Base-by-base conservation (phyloP, 2,797 vertebrate species). In the Gymnoscopelus braueri region DNA sequence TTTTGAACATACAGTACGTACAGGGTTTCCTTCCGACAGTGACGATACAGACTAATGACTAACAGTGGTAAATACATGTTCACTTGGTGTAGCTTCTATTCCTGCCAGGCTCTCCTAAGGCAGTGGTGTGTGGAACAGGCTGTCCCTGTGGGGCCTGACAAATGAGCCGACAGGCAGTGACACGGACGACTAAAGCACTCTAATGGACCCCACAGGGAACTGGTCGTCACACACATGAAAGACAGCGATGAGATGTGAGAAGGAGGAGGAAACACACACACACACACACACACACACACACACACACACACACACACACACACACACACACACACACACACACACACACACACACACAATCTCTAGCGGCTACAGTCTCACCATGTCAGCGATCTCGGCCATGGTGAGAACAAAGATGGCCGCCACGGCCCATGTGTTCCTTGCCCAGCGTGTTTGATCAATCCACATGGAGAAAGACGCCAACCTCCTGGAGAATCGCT, bases 381-480 rank as follows among this genome's bases (percentile, higher is more conserved):
- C 97, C 96, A 98, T 98, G 79, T 98, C 96, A 65, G 97, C 95
- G 0, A 96, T 94, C 68, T 96, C 95, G 0, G 96, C 95, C 95
- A 96, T 96, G 29, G 94, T 96, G 15, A 98, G 91, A 61, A 98
- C 96, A 91, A 98, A 93, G 83, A 98, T 96, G 77, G 97, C 96
- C 0, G 97, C 93, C 95, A 96, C 97, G 13, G 97, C 97, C 96
- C 97, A 99, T 0, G 94, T 97, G 89, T 98, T 98, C 71, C 97
- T 94, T 0, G 96, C 97, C 97, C 97, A 99, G 2, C 97, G 95
- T 0, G 96, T 98, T 67, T 93, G 93, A 88, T 98, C 97, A 0
- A 99, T 97, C 97, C 97, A 99, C n/a, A 94, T 79, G 0, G 97
- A 99, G 87, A 99, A 98, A 24, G 95, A 94, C 80, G 98, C 96